A percentile compares a stretch with the other conserved stretches of the same genome.
Conservation (phyloP, 2,797 vertebrate genomes). For the Columba guinea region DNA sequence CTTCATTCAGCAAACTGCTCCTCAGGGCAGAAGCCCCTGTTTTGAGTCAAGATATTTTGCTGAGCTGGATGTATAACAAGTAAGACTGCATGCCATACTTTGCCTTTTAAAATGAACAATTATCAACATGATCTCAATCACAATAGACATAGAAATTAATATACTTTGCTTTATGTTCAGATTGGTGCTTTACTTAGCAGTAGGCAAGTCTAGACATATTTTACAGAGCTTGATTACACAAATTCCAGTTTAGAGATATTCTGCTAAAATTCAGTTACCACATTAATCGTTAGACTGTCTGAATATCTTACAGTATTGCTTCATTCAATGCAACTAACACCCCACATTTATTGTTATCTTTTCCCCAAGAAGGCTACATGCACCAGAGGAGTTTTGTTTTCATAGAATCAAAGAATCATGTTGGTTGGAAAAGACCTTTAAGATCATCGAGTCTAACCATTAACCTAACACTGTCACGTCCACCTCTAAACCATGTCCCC, state of each 20-base stretch:
- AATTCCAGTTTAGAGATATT: slow-evolving; percentile 41
- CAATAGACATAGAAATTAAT: neutral
- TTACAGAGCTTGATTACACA: slow-evolving; percentile 26
- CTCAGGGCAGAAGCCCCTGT: fast-evolving
- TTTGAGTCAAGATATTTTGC: neutral
- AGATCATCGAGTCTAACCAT: no score
- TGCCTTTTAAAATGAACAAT: neutral
- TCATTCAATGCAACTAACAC: neutral
- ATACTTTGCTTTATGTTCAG: neutral
- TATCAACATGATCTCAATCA: neutral
- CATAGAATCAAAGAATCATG: no score
- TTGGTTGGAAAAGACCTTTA: no score
- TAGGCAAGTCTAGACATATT: neutral
- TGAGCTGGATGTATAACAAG: neutral
- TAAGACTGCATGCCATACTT: neutral
- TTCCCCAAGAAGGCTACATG: neutral
- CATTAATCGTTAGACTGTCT: neutral
- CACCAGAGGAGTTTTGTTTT: neutral
- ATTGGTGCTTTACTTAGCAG: neutral
- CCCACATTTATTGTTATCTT: neutral
- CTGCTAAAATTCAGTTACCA: neutral
- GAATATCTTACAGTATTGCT: neutral
- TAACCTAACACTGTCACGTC: no score
- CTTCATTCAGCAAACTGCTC: neutral
- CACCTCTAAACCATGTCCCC: no score